Evolutionary conservation across 2,888 invertebrate species (phyloP).

Genomic region (Campoplex nolae): DNA sequence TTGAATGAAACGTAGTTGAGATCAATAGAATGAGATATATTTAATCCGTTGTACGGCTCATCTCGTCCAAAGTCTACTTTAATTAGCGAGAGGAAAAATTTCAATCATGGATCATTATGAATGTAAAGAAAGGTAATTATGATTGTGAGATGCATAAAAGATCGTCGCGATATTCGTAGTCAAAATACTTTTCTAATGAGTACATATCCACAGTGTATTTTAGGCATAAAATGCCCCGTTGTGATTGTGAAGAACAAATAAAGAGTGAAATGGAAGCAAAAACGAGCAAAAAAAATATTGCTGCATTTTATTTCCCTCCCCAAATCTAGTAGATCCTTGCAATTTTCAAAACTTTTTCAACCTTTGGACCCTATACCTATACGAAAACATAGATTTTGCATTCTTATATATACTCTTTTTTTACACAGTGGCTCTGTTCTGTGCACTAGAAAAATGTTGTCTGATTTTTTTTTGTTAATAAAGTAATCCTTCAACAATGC

Average conservation of each 20-base stretch:
- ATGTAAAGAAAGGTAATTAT: slow-evolving; percentile 46
- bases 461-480: neutral
- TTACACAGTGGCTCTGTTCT: no score
- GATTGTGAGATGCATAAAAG: slow-evolving; percentile 62
- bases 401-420: neutral
- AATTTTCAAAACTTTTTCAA: neutral
- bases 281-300: slow-evolving; percentile 48
- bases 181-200: slow-evolving; percentile 79
- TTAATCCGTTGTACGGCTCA: slow-evolving; percentile 59
- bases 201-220: slow-evolving; percentile 76
- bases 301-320: neutral
- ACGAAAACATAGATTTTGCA: neutral
- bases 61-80: slow-evolving; percentile 75
- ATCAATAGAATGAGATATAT: slow-evolving; percentile 24
- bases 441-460: no score
- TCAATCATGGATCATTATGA: slow-evolving; percentile 42
- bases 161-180: slow-evolving; percentile 64
- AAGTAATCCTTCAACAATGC: no score
- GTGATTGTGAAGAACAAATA: slow-evolving; percentile 75
- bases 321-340: neutral
- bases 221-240: slow-evolving; percentile 73
- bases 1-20: slow-evolving; percentile 45
- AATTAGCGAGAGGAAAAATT: slow-evolving; percentile 70
- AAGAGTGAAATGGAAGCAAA: slow-evolving; percentile 57
- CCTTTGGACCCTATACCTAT: neutral